Percentiles rank a stretch among this genome's conserved stretches.
Evolutionary conservation across 2,888 invertebrate species (phyloP).

Genomic region (Neoitamus cyanurus): DNA sequence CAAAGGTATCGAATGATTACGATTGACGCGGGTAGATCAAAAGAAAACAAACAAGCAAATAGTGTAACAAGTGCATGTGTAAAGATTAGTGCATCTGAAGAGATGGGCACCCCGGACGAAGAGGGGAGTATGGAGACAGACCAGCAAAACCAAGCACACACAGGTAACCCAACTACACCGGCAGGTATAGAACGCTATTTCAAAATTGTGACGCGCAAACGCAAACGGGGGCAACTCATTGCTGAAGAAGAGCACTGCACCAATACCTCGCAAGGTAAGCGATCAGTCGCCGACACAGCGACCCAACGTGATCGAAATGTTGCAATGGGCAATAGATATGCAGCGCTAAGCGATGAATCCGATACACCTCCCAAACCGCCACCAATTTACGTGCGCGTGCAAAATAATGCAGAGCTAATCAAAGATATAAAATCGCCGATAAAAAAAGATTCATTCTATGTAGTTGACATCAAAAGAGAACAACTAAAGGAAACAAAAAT

Average conservation of each 20-base stretch:
- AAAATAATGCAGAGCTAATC: not conserved
- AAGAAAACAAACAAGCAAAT: not conserved
- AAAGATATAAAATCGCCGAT: not conserved
- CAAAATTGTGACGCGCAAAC: not conserved
- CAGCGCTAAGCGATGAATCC: not conserved
- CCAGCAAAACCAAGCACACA: not conserved
- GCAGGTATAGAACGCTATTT: constrained; percentile 2
- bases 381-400: not conserved
- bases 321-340: not conserved
- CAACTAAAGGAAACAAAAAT: constrained; percentile 10
- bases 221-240: not conserved
- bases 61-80: not conserved
- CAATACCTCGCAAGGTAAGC: not conserved
- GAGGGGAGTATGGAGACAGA: constrained; percentile 3
- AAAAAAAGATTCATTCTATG: not conserved
- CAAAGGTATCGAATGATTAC: no score
- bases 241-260: not conserved
- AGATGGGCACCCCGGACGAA: constrained; percentile 10
- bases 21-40: no score
- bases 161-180: not conserved
- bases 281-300: not conserved
- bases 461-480: not conserved
- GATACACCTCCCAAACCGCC: not conserved
- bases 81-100: not conserved
- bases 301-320: not conserved